Conservation (phyloP, 2,888 invertebrate genomes). For the Heliconius erato region DNA sequence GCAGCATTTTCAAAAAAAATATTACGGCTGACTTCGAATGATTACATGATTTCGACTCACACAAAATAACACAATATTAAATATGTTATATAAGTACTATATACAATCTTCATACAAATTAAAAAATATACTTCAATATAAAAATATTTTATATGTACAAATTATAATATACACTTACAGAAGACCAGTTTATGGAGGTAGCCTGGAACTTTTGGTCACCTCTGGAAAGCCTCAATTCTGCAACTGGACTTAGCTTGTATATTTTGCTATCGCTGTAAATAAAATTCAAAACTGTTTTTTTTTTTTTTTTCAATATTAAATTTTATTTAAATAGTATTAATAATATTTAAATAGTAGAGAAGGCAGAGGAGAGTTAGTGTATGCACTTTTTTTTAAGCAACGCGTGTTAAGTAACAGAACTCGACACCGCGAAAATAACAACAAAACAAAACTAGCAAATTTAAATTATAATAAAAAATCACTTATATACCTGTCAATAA, state of each 20-base stretch:
- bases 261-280: slow-evolving; percentile 67
- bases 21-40: not conserved
- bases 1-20: not conserved
- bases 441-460: not conserved
- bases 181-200: slow-evolving; percentile 81
- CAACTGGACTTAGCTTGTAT: slow-evolving; percentile 79
- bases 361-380: not conserved
- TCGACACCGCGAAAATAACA: not conserved
- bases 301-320: no score
- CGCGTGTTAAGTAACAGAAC: not conserved
- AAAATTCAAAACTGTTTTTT: not conserved
- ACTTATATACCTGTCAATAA: slow-evolving; percentile 62
- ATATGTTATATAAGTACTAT: no score
- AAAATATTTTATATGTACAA: not conserved
- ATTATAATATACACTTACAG: slow-evolving; percentile 66
- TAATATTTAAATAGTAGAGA: no score
- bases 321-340: no score
- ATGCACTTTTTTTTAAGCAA: not conserved
- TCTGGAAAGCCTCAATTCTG: slow-evolving; percentile 71
- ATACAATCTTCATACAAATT: no score
- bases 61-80: not conserved
- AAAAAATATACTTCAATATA: no score
- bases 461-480: not conserved
- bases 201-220: slow-evolving; percentile 74
- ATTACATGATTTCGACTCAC: not conserved